These are phyloP conservation scores for Leptinotarsa defecta DNA, from an alignment of 1,140 invertebrate species.

Conservation along the genomic window DNA sequence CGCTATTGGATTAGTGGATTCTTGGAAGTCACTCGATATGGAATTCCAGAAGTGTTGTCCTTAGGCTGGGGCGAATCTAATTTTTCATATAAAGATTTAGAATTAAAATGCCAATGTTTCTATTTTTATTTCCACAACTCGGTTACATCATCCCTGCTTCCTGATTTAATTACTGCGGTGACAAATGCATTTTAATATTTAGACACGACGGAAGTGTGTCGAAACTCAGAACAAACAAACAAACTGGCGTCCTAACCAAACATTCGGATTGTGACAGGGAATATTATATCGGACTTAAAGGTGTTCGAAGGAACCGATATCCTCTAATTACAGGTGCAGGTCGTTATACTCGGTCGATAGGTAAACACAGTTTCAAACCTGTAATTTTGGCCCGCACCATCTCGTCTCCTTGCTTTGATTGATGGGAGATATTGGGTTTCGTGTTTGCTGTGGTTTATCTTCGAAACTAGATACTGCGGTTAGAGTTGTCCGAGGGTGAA, in stretches of 20 bases:
- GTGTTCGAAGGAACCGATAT: neutral
- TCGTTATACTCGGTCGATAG: neutral
- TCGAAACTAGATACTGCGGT: neutral
- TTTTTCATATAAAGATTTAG: too few species aligned
- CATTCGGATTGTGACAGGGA: neutral
- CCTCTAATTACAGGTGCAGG: neutral
- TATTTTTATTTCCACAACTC: neutral
- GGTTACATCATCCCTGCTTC: neutral
- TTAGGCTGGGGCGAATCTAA: too few species aligned
- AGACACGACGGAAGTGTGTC: neutral
- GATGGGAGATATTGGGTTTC: neutral
- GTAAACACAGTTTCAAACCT: conserved; percentile 1
- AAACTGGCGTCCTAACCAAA: conserved; percentile 1
- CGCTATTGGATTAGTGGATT: too few species aligned
- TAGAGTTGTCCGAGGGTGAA: neutral
- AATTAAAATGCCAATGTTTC: too few species aligned
- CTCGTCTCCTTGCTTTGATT: neutral
- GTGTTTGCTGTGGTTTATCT: neutral
- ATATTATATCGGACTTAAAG: conserved; percentile 1
- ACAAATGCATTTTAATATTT: conserved; percentile 12
- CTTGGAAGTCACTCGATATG: too few species aligned
- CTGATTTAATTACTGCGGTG: neutral
- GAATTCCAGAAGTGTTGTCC: too few species aligned
- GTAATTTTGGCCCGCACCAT: neutral
- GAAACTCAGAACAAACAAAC: neutral